Base-by-base conservation (phyloP, 2,113 vertebrate genomes). In the Nothobranchius kuhntae region DNA sequence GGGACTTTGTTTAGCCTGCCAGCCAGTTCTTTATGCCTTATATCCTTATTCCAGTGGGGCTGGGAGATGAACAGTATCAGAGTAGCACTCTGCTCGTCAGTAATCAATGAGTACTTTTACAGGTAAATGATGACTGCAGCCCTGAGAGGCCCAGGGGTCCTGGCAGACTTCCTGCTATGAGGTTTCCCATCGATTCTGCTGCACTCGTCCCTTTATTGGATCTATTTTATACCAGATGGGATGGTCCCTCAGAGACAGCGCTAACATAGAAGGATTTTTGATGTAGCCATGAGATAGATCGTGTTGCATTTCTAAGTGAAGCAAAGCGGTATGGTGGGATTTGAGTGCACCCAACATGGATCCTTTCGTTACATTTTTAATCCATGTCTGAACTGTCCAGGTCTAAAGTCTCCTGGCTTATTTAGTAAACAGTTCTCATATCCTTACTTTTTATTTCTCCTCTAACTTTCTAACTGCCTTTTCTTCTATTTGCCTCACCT, bases 41-140 rank as follows among this genome's bases (percentile, higher is more conserved):
- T 54, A 61, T 72, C 65, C 61, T 45, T 77, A 45, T 61, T 75
- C 77, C 72, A 59, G 40, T 55, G 65, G 44, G 73, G 55, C 3
- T 46, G 69, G 35, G 47, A 54, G 68, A 46, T 50, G 53, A 17
- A 48, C 61, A 47, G 53, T 66, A 63, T 83, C 71, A 67, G 67
- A 74, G 53, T 44, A 64, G 42, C 53, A 62, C 58, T 78, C 67
- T 55, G 48, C 58, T 51, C 64, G 42, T 57, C 48, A 46, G 59
- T 63, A 66, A 83, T 88, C 78, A 78, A 79, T 73, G 62, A 61
- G 17, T 13, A 3, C 52, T 71, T 17, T 21, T 50, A 66, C 65
- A 64, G 74, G 65, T 83, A 68, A 75, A 79, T 51, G 11, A 75
- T 70, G 75, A 83, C 57, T 50, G 56, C 72, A 71, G 51, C 57